Evolutionary conservation across 2,113 vertebrate species (phyloP), one percentile per base, ranked within the genome.

Genomic region (Nycticryphes semicollaris): DNA sequence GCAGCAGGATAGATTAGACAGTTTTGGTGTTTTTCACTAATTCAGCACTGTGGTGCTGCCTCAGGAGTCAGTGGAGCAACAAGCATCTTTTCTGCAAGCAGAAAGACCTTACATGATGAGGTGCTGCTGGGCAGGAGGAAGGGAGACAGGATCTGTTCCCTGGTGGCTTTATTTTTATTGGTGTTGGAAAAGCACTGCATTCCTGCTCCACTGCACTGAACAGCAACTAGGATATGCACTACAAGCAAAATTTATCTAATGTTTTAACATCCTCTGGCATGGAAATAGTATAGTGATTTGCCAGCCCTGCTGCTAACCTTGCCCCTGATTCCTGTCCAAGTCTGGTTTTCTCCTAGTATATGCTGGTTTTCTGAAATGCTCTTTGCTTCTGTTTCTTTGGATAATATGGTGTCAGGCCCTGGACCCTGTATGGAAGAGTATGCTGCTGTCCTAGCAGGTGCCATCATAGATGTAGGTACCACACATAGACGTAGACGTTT

Each of bases 241-340:
- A 66, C 37, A 30, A 60, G 84, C 30, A 73, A 51, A 79, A 76
- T 43, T 47, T 80, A 54, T 59, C 47, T 83, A 89, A 54, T 45
- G 30, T 53, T 93, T 73, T 89, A 95, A 94, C 45, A 56, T 64
- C 53, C n/a, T 86, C 18, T 90, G 72, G 50, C 83, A 88, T 74
- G 79, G 85, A 66, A 69, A 80, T 19, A 5, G 0, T 6, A 33
- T 7, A 35, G 59, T 69, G 57, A 96, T 73, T 95, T 87, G 87
- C 41, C 50, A 90, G 1, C 18, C 8, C 30, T 20, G 7, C 39
- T 88, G 51, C 31, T 88, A 88, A 87, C 76, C 62, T 28, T 77
- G 31, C 20, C 15, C 18, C 19, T 15, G 30, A 15, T 50, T 63
- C n/a, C 51, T 81, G 18, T 19, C 56, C 48, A 47, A 51, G 11